Percentiles rank a stretch among this genome's conserved stretches.
Evolutionary conservation across 2,113 vertebrate genomes (phyloP).

Genomic region (Ornithorhynchus anatinus): DNA sequence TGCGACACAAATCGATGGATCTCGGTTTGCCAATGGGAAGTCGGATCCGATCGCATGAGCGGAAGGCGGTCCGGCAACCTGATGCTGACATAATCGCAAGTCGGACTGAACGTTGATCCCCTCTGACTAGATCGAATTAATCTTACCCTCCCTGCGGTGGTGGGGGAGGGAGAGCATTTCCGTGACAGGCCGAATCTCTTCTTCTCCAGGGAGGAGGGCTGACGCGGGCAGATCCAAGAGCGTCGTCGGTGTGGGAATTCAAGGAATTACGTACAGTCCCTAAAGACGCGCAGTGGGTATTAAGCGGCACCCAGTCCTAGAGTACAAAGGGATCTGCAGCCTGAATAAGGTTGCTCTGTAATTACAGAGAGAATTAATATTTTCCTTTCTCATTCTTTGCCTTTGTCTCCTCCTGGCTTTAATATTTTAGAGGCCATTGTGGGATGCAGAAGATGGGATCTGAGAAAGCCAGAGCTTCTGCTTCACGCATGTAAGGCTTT

Average conservation of each 20-base stretch:
- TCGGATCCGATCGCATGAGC: neutral
- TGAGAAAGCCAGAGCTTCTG: too few relatives aligned
- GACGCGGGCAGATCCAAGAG: slow-evolving; percentile 15
- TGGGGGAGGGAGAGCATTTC: slow-evolving; percentile 4
- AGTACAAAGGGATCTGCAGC: neutral
- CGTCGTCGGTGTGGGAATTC: slow-evolving; percentile 11
- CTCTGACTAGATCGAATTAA: slow-evolving; percentile 13
- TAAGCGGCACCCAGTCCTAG: slow-evolving; percentile 4
- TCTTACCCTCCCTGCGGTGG: too few relatives aligned
- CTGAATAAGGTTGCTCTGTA: slow-evolving; percentile 5
- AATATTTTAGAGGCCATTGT: slow-evolving; percentile 23
- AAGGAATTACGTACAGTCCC: slow-evolving; percentile 21
- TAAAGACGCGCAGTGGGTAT: neutral
- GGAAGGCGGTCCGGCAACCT: slow-evolving; percentile 10
- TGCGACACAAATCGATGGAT: slow-evolving; percentile 15
- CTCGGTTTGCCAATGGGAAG: neutral
- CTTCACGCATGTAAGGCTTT: too few relatives aligned
- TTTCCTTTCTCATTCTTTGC: slow-evolving; percentile 14
- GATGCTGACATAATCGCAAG: slow-evolving; percentile 6
- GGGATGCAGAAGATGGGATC: too few relatives aligned
- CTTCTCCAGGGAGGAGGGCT: slow-evolving; percentile 26
- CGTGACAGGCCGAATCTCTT: neutral
- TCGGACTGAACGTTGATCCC: neutral
- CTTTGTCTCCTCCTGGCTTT: slow-evolving; percentile 19
- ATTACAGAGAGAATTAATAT: slow-evolving; percentile 17